Evolutionary conservation across 2,113 vertebrate genomes (phyloP).

Genomic region (Silurus meridionalis): DNA sequence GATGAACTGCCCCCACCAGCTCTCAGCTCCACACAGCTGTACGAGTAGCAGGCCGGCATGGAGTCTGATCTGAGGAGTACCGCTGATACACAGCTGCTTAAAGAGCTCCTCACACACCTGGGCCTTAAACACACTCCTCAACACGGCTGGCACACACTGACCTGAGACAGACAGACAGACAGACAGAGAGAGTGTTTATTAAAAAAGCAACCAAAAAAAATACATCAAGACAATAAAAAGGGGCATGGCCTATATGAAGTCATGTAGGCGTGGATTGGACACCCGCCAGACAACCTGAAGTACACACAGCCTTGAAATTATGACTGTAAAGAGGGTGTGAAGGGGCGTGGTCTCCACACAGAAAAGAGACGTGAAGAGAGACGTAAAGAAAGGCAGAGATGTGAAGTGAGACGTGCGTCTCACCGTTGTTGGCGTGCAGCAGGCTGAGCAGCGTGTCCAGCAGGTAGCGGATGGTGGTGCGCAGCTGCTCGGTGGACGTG

Average conservation of each 20-base stretch:
- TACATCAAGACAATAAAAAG: background rate
- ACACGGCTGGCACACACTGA: slow-evolving; percentile 91
- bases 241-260: background rate
- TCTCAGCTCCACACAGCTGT: slow-evolving; percentile 93
- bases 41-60: slow-evolving; percentile 94
- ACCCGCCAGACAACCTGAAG: background rate
- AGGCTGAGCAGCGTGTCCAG: slow-evolving; percentile 96
- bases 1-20: slow-evolving; percentile 98
- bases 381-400: background rate
- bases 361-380: too few species aligned
- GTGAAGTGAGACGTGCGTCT: slow-evolving; percentile 50
- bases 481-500: slow-evolving; percentile 94
- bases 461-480: slow-evolving; percentile 94
- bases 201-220: background rate
- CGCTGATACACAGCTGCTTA: slow-evolving; percentile 97
- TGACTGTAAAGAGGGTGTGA: background rate
- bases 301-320: background rate
- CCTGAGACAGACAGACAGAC: slow-evolving; percentile 63
- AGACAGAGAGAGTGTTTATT: background rate
- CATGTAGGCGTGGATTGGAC: background rate
- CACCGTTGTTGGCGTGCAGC: slow-evolving; percentile 94
- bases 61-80: slow-evolving; percentile 93
- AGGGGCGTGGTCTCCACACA: background rate
- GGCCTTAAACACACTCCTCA: slow-evolving; percentile 93
- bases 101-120: slow-evolving; percentile 98